These are phyloP conservation scores for Drosophila ambigua DNA, from an alignment of 1,140 invertebrate genomes.

Conservation along the genomic window DNA sequence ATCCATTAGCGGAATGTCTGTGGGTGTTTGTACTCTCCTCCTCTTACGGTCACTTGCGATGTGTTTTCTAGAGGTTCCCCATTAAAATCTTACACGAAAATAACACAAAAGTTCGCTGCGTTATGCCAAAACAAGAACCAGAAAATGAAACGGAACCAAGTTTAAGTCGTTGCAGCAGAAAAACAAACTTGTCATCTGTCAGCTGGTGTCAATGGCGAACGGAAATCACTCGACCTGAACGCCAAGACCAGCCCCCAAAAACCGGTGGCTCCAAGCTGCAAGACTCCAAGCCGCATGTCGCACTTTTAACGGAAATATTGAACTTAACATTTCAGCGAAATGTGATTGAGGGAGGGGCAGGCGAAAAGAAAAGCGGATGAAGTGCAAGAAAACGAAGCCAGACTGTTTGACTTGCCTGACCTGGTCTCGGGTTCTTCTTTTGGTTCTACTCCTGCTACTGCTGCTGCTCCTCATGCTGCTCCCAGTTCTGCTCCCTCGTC, in stretches of 20 bases:
- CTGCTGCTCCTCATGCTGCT: background rate
- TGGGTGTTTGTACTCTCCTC: too few species aligned
- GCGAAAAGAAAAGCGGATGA: constrained; percentile 19
- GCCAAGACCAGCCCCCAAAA: constrained; percentile 2
- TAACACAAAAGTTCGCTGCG: constrained; percentile 6
- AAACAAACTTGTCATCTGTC: constrained; percentile 52
- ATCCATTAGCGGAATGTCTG: too few species aligned
- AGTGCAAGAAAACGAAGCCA: constrained; percentile 1
- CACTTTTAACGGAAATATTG: constrained; percentile 69
- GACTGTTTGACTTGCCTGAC: constrained; percentile 30
- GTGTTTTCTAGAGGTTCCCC: too few species aligned
- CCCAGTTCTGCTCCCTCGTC: too few species aligned
- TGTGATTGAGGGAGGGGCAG: constrained; percentile 38
- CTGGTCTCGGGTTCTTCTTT: background rate
- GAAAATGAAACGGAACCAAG: constrained; percentile 10
- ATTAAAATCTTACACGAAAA: too few species aligned
- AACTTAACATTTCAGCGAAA: constrained; percentile 33
- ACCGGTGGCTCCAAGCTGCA: too few species aligned
- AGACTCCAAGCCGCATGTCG: constrained; percentile 36
- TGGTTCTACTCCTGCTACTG: too few species aligned
- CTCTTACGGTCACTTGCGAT: too few species aligned
- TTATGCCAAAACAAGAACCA: constrained; percentile 18
- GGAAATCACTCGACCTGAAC: constrained; percentile 62
- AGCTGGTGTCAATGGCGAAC: constrained; percentile 38
- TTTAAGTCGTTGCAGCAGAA: constrained; percentile 10